Base-by-base conservation (phyloP, 2,888 invertebrate genomes). In the Artemia sinica region DNA sequence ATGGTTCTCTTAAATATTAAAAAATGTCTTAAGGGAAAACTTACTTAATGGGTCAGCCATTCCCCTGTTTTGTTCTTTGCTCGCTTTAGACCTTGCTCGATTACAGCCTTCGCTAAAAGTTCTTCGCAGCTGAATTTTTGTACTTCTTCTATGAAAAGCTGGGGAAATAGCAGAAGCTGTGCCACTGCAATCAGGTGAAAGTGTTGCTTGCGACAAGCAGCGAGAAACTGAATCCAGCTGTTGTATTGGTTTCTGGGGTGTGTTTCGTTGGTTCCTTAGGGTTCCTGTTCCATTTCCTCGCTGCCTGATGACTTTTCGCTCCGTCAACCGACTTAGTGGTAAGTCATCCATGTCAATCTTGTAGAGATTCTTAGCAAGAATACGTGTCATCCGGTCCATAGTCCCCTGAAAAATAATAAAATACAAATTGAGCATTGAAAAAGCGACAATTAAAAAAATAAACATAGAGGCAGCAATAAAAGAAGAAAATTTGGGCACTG, bases 371-470 rank as follows among this genome's bases (percentile, higher is more conserved):
- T 93, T 84, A 0, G 95, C 94, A 70, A 98, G 81, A 52, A 97
- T 95, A 72, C 95, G 83, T 0, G 96, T 97, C 73, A 97, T 78
- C 0, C 94, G 96, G 76, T 95, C 95, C 85, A 97, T 86, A n/a
- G 92, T 93, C 86, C 93, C 93, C 86, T 91, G 74, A 0, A 76
- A 66, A 49, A 50, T 28, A 58, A 66, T 14, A 63, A n/a, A 49
- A 65, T 18, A n/a, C 4, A 28, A 4, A 28, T 28, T 28, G 28
- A 28, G 28, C 2, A 28, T 28, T 4, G 13, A 13, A 67, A 48
- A 50, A 50, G 13, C 28, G 28, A 28, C 28, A 28, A 4, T 28
- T 28, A 28, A 28, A 28, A 28, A 66, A 65, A 49, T 58, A n/a
- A 65, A 66, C n/a, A 67, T n/a, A n/a, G 9, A 51, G 66, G 50